phyloP scores from a whole-genome alignment of 2,888 invertebrate genomes.

The Willowsia nigromaculata region DNA sequence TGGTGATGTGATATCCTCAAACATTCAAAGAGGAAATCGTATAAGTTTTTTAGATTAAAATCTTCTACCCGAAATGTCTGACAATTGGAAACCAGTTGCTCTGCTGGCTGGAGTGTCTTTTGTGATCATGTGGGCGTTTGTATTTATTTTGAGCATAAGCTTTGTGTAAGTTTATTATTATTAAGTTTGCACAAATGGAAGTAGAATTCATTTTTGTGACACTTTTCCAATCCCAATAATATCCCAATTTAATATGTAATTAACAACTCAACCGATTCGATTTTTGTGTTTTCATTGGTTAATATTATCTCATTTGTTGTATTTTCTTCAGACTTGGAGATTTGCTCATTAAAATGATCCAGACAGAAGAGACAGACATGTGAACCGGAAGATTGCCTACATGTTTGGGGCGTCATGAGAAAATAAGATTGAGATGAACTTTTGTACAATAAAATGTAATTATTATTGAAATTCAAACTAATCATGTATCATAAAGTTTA shows the following conservation, averaged over 20 bases:
- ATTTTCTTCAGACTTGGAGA: conserved; percentile 4
- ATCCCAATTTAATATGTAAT: not conserved
- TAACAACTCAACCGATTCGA: not conserved
- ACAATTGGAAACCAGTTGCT: not conserved
- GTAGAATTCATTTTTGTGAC: too few relatives aligned
- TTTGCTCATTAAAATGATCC: conserved; percentile 1
- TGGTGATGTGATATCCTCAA: too few relatives aligned
- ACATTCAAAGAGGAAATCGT: too few relatives aligned
- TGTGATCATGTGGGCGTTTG: not conserved
- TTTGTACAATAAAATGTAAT: not conserved
- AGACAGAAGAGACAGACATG: conserved; percentile 1
- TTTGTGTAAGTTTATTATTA: conserved; percentile 25
- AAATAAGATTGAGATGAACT: not conserved
- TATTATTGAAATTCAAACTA: not conserved
- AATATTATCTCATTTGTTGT: not conserved
- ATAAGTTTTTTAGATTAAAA: too few relatives aligned
- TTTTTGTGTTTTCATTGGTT: not conserved
- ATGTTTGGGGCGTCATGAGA: not conserved
- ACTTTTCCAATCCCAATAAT: too few relatives aligned
- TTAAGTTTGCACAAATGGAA: too few relatives aligned
- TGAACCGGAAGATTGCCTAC: not conserved
- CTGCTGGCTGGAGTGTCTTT: not conserved
- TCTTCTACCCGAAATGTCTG: too few relatives aligned
- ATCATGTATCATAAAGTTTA: not conserved
- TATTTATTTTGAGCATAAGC: not conserved